These are phyloP conservation scores for Peromyscus attwateri DNA, from an alignment of 2,797 vertebrate species.

Conservation along the genomic window DNA sequence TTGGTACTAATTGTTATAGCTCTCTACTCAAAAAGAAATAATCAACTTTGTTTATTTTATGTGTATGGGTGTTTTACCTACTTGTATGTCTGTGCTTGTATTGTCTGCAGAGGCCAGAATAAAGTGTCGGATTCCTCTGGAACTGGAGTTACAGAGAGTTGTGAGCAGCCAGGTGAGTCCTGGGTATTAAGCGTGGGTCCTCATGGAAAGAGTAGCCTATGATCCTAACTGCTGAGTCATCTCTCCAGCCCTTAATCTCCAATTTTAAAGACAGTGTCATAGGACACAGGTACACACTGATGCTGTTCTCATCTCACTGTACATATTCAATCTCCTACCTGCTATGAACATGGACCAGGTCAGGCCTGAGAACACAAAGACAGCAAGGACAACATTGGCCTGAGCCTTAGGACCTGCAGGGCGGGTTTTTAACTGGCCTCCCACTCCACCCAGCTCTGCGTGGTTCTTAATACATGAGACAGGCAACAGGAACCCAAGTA, in stretches of 20 bases:
- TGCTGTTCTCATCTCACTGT: neutral
- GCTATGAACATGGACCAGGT: rapidly evolving
- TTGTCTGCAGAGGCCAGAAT: neutral
- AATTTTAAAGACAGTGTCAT: neutral
- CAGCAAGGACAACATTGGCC: neutral
- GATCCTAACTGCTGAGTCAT: neutral
- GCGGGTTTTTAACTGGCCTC: rapidly evolving
- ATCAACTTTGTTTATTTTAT: neutral
- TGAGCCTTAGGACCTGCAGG: too few species aligned
- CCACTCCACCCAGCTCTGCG: rapidly evolving
- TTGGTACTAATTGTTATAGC: neutral
- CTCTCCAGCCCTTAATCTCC: neutral
- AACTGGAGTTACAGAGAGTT: neutral
- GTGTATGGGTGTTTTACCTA: neutral
- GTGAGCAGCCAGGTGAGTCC: neutral
- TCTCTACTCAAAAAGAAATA: neutral
- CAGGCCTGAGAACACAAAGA: neutral
- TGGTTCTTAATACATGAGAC: rapidly evolving
- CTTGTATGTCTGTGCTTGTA: neutral
- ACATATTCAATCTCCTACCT: too few species aligned
- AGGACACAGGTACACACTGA: neutral
- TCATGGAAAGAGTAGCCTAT: neutral
- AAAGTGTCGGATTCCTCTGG: neutral
- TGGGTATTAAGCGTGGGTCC: neutral
- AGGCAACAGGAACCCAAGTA: rapidly evolving